Evolutionary conservation across 2,797 vertebrate genomes (phyloP), one percentile per base, ranked within the genome.

Genomic region (Menidia menidia): DNA sequence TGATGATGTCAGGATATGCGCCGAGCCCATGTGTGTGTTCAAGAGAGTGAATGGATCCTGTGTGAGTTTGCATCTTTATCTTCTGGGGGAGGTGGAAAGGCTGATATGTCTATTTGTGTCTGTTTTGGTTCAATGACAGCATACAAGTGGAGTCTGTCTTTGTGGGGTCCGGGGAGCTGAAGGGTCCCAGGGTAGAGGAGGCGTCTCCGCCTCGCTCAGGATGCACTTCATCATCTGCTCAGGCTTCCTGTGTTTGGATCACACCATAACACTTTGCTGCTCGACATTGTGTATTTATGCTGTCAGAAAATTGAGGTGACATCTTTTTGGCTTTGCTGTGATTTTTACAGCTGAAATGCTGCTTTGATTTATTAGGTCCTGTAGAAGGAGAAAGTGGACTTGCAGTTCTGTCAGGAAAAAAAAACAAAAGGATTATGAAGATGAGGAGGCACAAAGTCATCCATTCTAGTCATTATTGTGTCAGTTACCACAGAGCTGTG

Each of bases 131-230:
- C 66, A 77, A 43, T 80, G 76, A 79, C 72, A 68, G 41, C 84
- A 76, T 85, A 86, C 81, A 90, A 82, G 57, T 52, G 0, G 53
- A 71, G 73, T 84, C 69, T 86, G 80, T 86, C 77, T 58, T 65
- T 61, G 73, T 62, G 60, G 65, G 61, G 75, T 78, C 57, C 67
- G 75, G 84, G 77, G 83, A 80, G 64, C 81, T 18, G 44, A 56
- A 52, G 72, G 48, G 73, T 75, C 85, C 80, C 75, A 25, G 60
- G 73, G 71, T 74, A 65, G 80, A 78, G 78, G 69, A 61, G 59
- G 58, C 12, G 47, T 81, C 66, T 77, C 64, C 32, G 7, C 53
- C 48, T 62, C 57, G 60, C 57, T 76, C 39, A 51, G 31, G 72
- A 80, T 44, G 53, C 12, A 50, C 70, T 18, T 42, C 31, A 67